Conservation (phyloP, 2,113 vertebrate genomes). For the Hippocampus mohnikei region DNA sequence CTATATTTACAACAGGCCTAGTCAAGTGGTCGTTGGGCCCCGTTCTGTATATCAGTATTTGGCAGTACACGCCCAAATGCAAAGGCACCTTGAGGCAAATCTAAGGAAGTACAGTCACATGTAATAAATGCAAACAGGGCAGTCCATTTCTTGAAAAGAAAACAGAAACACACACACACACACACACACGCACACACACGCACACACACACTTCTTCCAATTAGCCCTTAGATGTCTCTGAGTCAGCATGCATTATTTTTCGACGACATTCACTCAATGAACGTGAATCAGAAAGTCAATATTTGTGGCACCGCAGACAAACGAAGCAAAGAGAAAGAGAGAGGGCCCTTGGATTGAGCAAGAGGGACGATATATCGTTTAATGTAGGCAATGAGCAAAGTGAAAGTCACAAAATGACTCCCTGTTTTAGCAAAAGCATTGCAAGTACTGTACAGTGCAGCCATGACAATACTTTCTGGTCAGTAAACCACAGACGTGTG, state of each 20-base stretch:
- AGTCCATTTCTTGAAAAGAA: not conserved
- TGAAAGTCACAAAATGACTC: not conserved
- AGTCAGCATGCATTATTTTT: conserved; percentile 33
- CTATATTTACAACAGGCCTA: not conserved
- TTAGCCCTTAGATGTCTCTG: conserved; percentile 22
- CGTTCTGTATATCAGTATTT: not conserved
- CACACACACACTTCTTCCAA: conserved; percentile 10
- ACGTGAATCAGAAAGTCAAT: conserved; percentile 31
- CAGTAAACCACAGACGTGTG: not conserved
- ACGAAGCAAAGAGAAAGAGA: not conserved
- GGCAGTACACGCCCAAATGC: not conserved
- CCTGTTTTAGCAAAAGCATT: not conserved
- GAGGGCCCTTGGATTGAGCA: conserved; percentile 1
- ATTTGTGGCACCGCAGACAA: conserved; percentile 19
- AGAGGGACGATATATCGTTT: not conserved
- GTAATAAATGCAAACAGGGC: conserved; percentile 8
- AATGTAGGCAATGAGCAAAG: conserved; percentile 10
- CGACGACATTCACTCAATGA: conserved; percentile 18
- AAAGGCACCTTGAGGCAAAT: not conserved
- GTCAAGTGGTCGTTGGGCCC: not conserved
- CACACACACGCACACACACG: not conserved
- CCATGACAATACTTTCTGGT: not conserved
- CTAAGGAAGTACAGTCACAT: conserved; percentile 1
- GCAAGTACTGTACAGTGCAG: not conserved
- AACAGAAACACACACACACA: not conserved